Evolutionary conservation across 2,888 invertebrate species (phyloP).

Genomic region (Metellina segmentata): DNA sequence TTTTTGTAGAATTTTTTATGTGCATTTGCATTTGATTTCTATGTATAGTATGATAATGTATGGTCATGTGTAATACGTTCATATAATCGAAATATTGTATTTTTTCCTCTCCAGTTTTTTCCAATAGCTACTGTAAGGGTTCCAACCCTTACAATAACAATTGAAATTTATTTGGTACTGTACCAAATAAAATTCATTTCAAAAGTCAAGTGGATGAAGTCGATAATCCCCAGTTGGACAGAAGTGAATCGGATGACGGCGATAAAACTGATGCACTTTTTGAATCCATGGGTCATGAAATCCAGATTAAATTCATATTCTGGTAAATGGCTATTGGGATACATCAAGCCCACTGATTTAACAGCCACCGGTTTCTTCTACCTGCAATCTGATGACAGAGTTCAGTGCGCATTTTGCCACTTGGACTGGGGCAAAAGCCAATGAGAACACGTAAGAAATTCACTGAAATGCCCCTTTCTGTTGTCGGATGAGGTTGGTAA

Average conservation of each 20-base stretch:
- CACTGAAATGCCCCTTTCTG: slow-evolving; percentile 89
- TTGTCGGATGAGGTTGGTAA: slow-evolving; percentile 85
- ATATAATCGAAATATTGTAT: no score
- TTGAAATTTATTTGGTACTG: no score
- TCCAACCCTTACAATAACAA: no score
- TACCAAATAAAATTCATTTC: no score
- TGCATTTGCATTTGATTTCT: no score
- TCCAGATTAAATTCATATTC: slow-evolving; percentile 65
- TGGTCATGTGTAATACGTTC: no score
- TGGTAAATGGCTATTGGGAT: slow-evolving; percentile 85
- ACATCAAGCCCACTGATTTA: slow-evolving; percentile 85
- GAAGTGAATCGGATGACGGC: background rate
- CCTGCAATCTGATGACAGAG: slow-evolving; percentile 83
- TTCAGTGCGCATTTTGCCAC: slow-evolving; percentile 86
- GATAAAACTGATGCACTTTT: slow-evolving; percentile 2
- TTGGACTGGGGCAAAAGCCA: slow-evolving; percentile 92
- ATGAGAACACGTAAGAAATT: slow-evolving; percentile 91
- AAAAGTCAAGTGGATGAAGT: background rate
- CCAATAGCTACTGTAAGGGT: no score
- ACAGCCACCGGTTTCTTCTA: slow-evolving; percentile 93
- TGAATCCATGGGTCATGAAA: slow-evolving; percentile 55
- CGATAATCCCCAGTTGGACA: slow-evolving; percentile 23
- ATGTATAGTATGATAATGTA: no score
- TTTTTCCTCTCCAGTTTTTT: no score
- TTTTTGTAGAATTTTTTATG: no score